Percentiles rank a stretch among this genome's conserved stretches.
These are phyloP conservation scores for Steatornis caripensis DNA, from an alignment of 2,113 vertebrate genomes.

Conservation along the genomic window DNA sequence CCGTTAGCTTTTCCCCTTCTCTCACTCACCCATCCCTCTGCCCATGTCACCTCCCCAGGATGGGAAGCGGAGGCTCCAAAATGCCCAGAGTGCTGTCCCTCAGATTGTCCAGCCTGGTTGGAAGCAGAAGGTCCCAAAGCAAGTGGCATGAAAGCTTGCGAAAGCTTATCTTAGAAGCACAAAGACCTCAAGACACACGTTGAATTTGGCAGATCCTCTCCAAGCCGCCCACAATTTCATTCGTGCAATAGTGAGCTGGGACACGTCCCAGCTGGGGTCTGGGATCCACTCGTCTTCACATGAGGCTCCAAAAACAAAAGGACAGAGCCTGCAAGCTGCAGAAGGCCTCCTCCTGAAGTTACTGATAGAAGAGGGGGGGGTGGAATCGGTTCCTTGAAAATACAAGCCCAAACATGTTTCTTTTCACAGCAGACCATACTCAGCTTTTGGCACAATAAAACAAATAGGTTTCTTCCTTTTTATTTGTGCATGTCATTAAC, in stretches of 20 bases:
- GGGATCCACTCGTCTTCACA: neutral
- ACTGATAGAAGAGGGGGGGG: neutral
- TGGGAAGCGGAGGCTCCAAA: neutral
- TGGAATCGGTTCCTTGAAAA: neutral
- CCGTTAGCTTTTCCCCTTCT: neutral
- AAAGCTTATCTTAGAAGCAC: neutral
- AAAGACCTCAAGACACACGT: neutral
- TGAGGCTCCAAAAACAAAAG: neutral
- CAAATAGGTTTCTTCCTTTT: constrained; percentile 28
- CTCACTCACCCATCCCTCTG: neutral
- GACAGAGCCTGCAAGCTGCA: neutral
- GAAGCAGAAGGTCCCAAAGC: neutral
- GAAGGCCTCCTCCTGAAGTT: neutral
- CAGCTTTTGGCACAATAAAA: neutral
- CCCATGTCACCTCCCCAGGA: neutral
- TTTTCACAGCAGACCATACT: neutral
- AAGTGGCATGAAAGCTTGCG: neutral
- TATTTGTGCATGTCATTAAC: constrained; percentile 48
- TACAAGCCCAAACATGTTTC: neutral
- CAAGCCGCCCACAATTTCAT: neutral
- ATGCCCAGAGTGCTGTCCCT: neutral
- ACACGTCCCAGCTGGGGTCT: neutral
- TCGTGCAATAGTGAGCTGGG: neutral
- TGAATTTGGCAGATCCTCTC: neutral
- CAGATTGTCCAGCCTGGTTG: neutral